Evolutionary conservation across 2,888 invertebrate species (phyloP), one percentile per base, ranked within the genome.

Genomic region (Alviniconcha strummeri): DNA sequence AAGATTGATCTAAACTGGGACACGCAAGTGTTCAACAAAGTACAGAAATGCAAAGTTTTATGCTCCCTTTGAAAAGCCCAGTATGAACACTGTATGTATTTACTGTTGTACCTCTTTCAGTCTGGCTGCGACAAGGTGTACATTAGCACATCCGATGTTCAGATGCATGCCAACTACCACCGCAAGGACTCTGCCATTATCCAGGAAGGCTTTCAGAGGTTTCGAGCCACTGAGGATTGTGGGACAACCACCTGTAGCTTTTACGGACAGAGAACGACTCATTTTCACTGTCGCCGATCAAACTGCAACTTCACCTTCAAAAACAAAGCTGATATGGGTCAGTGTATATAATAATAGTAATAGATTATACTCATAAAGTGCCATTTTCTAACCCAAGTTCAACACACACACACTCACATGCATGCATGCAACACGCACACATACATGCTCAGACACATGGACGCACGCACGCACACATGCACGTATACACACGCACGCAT

Each of bases 301-400:
- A 97, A 97, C 15, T 99, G 99, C 94, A 96, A 96, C 89, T 98
- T 97, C 92, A 99, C 98, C 0, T 99, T 99, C 94, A 99, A 99
- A 95, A 99, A 99, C 94, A 99, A 99, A 94, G 98, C 98, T 90
- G 99, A 99, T 94, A 99, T 99, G 98, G 99, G 98, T 99, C 95
- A 95, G 96, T 93, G 71, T 36, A 36, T 36, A 36, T 36, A 36
- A 36, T 54, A 13, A 6, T 67, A 4, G 36, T 36, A 36, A 36
- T 36, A 36, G 55, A 8, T 57, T 1, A 15, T 54, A 57, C 2
- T 56, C n/a, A 19, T 15, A 17, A 13, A 67, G 67, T 67, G 36
- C 36, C 36, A 36, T 36, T 36, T 36, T 36, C 36, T 36, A 36
- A 36, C 36, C 36, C 36, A 36, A 54, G 54, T 36, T 19, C 54